These are phyloP conservation scores for Resseliella maxima DNA, from an alignment of 2,888 invertebrate genomes.

Conservation along the genomic window DNA sequence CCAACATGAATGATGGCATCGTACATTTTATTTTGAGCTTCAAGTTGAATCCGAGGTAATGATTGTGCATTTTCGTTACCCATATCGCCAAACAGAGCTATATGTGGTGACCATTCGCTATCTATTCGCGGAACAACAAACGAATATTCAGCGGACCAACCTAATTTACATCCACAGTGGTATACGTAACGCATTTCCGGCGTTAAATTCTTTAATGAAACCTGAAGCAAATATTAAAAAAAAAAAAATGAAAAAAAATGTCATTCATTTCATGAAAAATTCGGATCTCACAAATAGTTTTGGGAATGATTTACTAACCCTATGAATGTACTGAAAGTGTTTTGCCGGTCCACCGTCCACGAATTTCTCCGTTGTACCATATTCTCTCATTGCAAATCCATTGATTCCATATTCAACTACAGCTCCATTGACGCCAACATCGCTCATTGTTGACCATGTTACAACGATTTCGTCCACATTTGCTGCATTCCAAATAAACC, in stretches of 20 bases:
- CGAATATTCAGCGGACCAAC: constrained; percentile 85
- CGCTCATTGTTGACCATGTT: constrained; percentile 84
- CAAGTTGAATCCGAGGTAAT: constrained; percentile 83
- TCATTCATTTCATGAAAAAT: background rate
- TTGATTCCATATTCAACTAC: constrained; percentile 80
- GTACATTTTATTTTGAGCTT: constrained; percentile 78
- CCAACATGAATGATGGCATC: constrained; percentile 91
- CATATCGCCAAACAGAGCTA: constrained; percentile 94
- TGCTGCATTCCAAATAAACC: constrained; percentile 66
- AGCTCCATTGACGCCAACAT: constrained; percentile 71
- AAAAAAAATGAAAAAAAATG: background rate
- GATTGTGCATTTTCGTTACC: constrained; percentile 91
- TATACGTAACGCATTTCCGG: constrained; percentile 79
- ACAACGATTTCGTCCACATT: constrained; percentile 77
- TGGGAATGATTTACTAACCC: constrained; percentile 68
- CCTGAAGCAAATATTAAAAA: constrained; percentile 60
- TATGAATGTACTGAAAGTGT: constrained; percentile 81
- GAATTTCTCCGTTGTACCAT: constrained; percentile 74
- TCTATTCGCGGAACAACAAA: constrained; percentile 79
- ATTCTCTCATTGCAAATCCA: constrained; percentile 70
- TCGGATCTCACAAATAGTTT: background rate
- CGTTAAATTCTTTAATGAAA: constrained; percentile 71
- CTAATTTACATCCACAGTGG: constrained; percentile 81
- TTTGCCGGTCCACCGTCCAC: constrained; percentile 78
- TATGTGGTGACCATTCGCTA: constrained; percentile 79